Evolutionary conservation across 2,888 invertebrate genomes (phyloP), one percentile per base, ranked within the genome.

Genomic region (Rhogogaster chlorosoma): DNA sequence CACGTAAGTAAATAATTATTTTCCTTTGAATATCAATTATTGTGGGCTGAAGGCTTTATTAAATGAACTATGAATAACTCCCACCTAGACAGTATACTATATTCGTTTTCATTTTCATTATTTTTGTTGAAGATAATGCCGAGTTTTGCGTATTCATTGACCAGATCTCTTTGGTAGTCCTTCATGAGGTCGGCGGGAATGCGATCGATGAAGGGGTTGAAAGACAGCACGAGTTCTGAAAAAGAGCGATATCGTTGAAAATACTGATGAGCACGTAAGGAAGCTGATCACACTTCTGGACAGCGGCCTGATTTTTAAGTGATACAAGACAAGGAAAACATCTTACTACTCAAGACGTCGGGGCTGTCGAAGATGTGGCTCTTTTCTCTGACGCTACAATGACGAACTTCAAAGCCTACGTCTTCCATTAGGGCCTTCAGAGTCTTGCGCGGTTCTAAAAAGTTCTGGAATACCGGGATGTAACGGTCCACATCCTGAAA

Each of bases 401-500:
- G 94, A 10, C 95, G 93, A 10, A 95, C 94, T 1, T 94, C 93
- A 90, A 97, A 97, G 0, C 97, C 97, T 1, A 94, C 93, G 57
- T 95, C 94, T 78, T 94, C 93, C 84, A 97, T 93, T 3, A 95
- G 90, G 86, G 94, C 93, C 32, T 94, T 94, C 38, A 96, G 93
- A 84, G 95, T 94, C 15, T 94, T 94, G 75, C 95, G 95, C 0
- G 96, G 95, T 89, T 96, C 94, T 85, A 94, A 89, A 82, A 95
- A 95, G 80, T 95, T 93, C 87, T 97, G 96, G 88, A 96, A 96
- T 0, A 96, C 96, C 0, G 97, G 96, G 22, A 97, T 94, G 90
- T 94, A 97, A 84, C 95, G 94, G 84, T 95, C 94, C 3, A 95
- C 95, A 89, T 97, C 96, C 94, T 95, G 87, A 36, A 88, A 77